These are phyloP conservation scores for Cremastobaeus sp. DNA, from an alignment of 2,888 invertebrate genomes.

Conservation along the genomic window DNA sequence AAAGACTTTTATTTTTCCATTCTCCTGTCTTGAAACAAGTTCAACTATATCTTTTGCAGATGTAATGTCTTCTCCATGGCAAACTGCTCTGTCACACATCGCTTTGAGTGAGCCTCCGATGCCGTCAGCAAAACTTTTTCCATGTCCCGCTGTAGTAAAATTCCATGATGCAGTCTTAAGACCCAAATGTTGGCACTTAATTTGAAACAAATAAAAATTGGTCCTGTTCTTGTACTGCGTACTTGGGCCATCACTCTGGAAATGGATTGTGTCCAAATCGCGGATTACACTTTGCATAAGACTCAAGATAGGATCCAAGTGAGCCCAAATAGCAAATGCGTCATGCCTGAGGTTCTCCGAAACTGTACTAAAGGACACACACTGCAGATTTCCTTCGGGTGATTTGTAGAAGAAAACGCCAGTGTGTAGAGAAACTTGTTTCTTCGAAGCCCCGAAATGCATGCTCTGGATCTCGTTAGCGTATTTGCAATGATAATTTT, in stretches of 20 bases:
- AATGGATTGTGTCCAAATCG: conserved; percentile 19
- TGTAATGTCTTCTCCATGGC: conserved; percentile 22
- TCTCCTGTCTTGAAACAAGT: too few species aligned
- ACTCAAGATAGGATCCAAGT: conserved; percentile 32
- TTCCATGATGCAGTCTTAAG: conserved; percentile 27
- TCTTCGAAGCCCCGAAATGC: conserved; percentile 32
- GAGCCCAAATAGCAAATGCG: conserved; percentile 43
- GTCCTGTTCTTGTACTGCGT: conserved; percentile 44
- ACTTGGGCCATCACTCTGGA: conserved; percentile 37
- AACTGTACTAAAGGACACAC: conserved; percentile 42
- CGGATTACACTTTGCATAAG: conserved; percentile 10
- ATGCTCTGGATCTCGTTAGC: conserved; percentile 25
- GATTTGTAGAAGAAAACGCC: conserved; percentile 29
- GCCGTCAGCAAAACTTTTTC: too few species aligned
- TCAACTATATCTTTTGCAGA: conserved; percentile 22
- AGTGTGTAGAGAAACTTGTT: conserved; percentile 37
- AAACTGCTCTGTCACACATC: conserved; percentile 33
- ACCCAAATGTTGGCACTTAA: conserved; percentile 28
- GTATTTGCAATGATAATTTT: conserved; percentile 37
- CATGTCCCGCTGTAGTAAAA: too few species aligned
- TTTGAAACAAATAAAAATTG: too few species aligned
- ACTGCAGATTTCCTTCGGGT: conserved; percentile 3
- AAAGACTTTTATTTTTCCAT: conserved; percentile 32
- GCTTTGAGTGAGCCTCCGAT: conserved; percentile 17
- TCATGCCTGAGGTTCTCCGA: conserved; percentile 42